These are phyloP conservation scores for Hyles euphorbiae DNA, from an alignment of 1,140 invertebrate species.

Conservation along the genomic window DNA sequence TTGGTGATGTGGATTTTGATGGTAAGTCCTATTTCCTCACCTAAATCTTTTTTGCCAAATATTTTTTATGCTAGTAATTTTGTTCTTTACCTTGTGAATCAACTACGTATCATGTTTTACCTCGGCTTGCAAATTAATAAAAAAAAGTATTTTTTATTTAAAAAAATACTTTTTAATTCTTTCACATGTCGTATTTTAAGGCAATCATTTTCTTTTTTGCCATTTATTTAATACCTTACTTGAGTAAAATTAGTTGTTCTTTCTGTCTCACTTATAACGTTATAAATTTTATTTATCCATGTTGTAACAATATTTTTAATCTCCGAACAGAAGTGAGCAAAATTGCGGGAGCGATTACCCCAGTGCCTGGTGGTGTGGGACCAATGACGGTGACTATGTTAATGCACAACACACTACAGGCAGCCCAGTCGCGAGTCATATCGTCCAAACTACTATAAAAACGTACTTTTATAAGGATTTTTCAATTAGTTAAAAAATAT, in stretches of 20 bases:
- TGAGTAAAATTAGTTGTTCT: too few species aligned
- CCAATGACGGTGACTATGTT: conserved; percentile 94
- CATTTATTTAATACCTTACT: too few species aligned
- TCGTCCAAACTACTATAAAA: background rate
- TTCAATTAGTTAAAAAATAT: too few species aligned
- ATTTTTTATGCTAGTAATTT: too few species aligned
- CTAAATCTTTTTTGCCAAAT: too few species aligned
- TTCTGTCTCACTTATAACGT: too few species aligned
- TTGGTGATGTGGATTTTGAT: conserved; percentile 93
- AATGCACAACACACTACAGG: conserved; percentile 88
- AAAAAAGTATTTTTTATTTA: background rate
- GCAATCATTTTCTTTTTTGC: background rate
- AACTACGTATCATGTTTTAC: too few species aligned
- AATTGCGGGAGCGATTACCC: conserved; percentile 87
- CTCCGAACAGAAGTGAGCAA: conserved; percentile 79
- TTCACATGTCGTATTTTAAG: background rate
- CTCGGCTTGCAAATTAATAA: too few species aligned
- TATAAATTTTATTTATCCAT: background rate
- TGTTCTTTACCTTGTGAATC: too few species aligned
- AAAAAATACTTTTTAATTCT: background rate
- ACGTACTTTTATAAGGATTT: too few species aligned
- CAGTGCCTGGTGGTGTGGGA: conserved; percentile 92
- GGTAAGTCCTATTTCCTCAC: conserved; percentile 54
- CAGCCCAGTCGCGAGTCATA: conserved; percentile 67
- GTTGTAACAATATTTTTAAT: conserved; percentile 20